Evolutionary conservation across 2,797 vertebrate species (phyloP).

Genomic region (Etheostoma perlongum): DNA sequence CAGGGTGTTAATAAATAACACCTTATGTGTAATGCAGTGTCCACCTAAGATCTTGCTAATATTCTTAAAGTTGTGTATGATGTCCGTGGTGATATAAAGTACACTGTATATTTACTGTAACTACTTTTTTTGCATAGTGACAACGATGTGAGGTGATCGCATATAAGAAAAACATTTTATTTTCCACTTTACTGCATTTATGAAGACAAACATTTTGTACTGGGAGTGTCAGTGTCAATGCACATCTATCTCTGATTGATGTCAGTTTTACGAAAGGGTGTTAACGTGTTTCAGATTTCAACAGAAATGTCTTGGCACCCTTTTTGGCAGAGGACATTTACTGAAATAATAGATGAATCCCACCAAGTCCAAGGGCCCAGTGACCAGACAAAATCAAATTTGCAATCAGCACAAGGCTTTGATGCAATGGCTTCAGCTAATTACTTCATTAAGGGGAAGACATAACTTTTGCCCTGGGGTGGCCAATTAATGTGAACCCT

Average conservation of each 20-base stretch:
- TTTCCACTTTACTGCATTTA: slow-evolving; percentile 42
- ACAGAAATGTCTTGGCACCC: slow-evolving; percentile 55
- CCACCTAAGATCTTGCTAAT: slow-evolving; percentile 22
- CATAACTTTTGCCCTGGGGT: slow-evolving; percentile 74
- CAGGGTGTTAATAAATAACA: slow-evolving; percentile 56
- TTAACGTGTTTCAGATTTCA: slow-evolving; percentile 45
- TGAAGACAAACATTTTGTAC: slow-evolving; percentile 39
- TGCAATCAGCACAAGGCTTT: slow-evolving; percentile 61
- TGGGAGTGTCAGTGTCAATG: slow-evolving; percentile 20
- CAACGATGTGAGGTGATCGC: slow-evolving; percentile 35
- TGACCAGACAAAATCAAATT: slow-evolving; percentile 73
- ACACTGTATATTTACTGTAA: slow-evolving; percentile 18
- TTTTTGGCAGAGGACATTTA: slow-evolving; percentile 40
- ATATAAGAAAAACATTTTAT: slow-evolving; percentile 42
- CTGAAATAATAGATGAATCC: slow-evolving; percentile 53
- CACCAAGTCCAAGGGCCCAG: slow-evolving; percentile 38
- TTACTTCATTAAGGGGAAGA: slow-evolving; percentile 77
- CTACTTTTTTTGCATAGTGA: slow-evolving; percentile 19
- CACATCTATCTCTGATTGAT: slow-evolving; percentile 38
- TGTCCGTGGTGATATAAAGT: slow-evolving; percentile 25
- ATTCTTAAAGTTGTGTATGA: slow-evolving; percentile 40
- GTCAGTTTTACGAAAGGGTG: slow-evolving; percentile 32
- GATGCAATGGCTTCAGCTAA: slow-evolving; percentile 77
- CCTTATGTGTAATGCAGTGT: slow-evolving; percentile 43
- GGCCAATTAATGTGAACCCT: slow-evolving; percentile 72